Percentiles rank a stretch among this genome's conserved stretches.
Conservation (phyloP, 2,113 vertebrate genomes). For the Myotis brandtii region DNA sequence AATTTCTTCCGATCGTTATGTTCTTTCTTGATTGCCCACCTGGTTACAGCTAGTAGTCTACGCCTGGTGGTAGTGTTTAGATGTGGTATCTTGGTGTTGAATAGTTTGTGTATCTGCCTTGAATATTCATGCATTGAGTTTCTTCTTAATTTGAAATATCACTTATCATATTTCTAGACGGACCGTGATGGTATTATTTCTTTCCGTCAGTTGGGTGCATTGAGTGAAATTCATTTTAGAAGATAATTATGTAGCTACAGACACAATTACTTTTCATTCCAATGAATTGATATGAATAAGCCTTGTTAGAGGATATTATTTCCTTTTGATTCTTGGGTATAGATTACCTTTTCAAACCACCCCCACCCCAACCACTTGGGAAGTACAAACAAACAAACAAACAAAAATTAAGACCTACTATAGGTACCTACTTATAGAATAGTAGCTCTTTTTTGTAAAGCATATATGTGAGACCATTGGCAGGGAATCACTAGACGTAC, state of each 20-base stretch:
- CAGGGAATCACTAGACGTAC: neutral
- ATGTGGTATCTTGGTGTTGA: neutral
- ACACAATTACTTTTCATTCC: conserved; percentile 36
- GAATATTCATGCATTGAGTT: neutral
- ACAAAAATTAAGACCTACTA: neutral
- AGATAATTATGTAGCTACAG: conserved; percentile 25
- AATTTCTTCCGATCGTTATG: neutral
- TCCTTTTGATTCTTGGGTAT: neutral
- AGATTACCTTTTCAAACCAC: neutral
- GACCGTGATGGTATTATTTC: neutral
- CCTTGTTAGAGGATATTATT: neutral
- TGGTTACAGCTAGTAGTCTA: conserved; percentile 2
- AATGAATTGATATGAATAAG: conserved; percentile 15
- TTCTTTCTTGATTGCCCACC: neutral
- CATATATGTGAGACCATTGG: neutral
- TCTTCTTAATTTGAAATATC: conserved; percentile 46
- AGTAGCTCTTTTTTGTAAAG: neutral
- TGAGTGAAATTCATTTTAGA: conserved; percentile 60
- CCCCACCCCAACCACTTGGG: neutral
- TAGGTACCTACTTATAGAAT: neutral
- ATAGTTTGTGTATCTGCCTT: neutral
- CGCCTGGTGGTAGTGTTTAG: neutral
- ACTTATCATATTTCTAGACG: conserved; percentile 28
- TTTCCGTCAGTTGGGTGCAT: neutral
- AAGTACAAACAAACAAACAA: neutral